Evolutionary conservation across 2,888 invertebrate genomes (phyloP), one percentile per base, ranked within the genome.

Genomic region (Baccha elongata): DNA sequence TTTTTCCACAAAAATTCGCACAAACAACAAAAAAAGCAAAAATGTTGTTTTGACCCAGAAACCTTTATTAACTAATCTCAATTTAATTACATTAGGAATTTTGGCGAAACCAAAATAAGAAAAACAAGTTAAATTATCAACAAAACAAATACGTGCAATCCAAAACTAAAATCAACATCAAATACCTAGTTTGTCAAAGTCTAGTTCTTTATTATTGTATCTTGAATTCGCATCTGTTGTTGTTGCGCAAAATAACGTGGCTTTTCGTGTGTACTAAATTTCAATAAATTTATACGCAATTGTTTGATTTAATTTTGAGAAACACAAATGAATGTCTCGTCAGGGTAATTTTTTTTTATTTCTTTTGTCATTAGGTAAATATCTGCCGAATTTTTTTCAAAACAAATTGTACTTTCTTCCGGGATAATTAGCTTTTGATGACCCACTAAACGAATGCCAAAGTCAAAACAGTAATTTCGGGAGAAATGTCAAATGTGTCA

Each of bases 11-110:
- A 10, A 55, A 21, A 58, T 42, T 60, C 44, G 15, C 60, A 60
- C 58, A 6, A 40, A 17, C 17, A 42, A 40, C 0, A 4, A 17
- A 26, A n/a, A 2, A 53, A 23, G 13, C 13, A 13, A 19, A 37
- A 40, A 50, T 40, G 50, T 72, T 46, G 67, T 17, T 58, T 50
- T 83, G 83, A 83, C 78, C 83, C 50, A 72, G 17, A 83, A 83
- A 78, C 78, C 83, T 64, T 60, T 26, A 68, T 76, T 37, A 69
- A 69, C 37, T 40, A 19, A 60, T 74, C 69, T 42, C 37, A 81
- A 46, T 44, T 73, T 72, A 76, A 83, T 83, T 72, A 64, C 58
- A 29, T 44, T 64, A 62, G 50, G 62, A 78, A 52, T 62, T n/a
- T 72, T 10, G 42, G 15, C 13, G 4, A 2, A 26, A 1, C 3